Evolutionary conservation across 2,797 vertebrate genomes (phyloP).

Genomic region (Pristis pectinata): DNA sequence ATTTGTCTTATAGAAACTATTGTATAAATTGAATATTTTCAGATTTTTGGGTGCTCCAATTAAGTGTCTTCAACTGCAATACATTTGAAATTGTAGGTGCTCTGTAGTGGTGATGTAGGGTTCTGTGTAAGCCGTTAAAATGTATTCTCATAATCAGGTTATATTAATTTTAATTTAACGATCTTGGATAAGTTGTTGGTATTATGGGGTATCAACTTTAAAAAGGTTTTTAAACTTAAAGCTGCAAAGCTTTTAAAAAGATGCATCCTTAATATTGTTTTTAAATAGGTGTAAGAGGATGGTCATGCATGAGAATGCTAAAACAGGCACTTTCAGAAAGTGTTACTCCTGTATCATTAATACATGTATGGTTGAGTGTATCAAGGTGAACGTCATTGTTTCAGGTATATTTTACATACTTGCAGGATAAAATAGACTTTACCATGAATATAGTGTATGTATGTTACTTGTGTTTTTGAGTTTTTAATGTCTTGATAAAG

Average conservation of each 20-base stretch:
- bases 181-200: constrained; percentile 17
- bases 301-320: not conserved
- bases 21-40: not conserved
- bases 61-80: not conserved
- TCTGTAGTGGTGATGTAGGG: not conserved
- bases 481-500: not conserved
- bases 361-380: not conserved
- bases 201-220: constrained; percentile 30
- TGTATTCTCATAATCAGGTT: not conserved
- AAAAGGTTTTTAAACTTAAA: constrained; percentile 12
- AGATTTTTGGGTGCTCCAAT: not conserved
- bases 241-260: constrained; percentile 26
- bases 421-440: not conserved
- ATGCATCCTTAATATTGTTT: constrained; percentile 22
- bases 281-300: not conserved
- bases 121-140: not conserved
- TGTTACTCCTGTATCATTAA: constrained; percentile 5
- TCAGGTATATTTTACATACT: not conserved
- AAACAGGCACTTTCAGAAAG: constrained; percentile 32
- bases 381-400: not conserved
- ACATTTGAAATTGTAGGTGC: not conserved
- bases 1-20: constrained; percentile 3
- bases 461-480: not conserved
- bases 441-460: not conserved
- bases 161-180: constrained; percentile 32